These are phyloP conservation scores for Zoroaster sp. DNA, from an alignment of 53 echinoderm and acorn worm genomes.

Conservation along the genomic window DNA sequence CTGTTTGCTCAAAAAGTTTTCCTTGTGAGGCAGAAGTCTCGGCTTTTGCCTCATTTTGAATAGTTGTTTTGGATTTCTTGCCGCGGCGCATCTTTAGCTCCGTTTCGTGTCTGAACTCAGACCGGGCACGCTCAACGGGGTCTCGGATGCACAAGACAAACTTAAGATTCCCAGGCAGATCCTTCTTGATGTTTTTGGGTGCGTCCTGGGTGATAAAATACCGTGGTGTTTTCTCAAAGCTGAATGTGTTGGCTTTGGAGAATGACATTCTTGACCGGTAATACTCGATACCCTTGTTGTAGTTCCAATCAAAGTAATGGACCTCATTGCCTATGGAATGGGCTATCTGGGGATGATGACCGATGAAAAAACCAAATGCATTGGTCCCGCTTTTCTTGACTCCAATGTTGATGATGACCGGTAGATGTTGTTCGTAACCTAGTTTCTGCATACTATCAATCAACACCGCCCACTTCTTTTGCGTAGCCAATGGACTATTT, in stretches of 20 bases:
- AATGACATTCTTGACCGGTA: slow-evolving; percentile 84
- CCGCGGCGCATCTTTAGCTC: slow-evolving; percentile 63
- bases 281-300: slow-evolving; percentile 74
- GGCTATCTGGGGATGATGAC: slow-evolving; percentile 82
- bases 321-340: slow-evolving; percentile 91
- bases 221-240: slow-evolving; percentile 90
- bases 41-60: not conserved
- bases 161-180: slow-evolving; percentile 70
- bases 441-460: slow-evolving; percentile 22
- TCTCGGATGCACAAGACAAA: slow-evolving; percentile 80
- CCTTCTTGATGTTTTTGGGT: slow-evolving; percentile 64
- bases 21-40: slow-evolving; percentile 58
- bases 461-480: slow-evolving; percentile 71
- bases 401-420: slow-evolving; percentile 81
- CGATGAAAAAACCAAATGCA: slow-evolving; percentile 82
- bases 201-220: slow-evolving; percentile 83
- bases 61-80: slow-evolving; percentile 25
- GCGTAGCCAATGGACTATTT: not conserved
- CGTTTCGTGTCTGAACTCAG: slow-evolving; percentile 85
- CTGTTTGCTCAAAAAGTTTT: slow-evolving; percentile 51
- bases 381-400: slow-evolving; percentile 97
- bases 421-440: slow-evolving; percentile 72
- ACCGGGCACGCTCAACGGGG: slow-evolving; percentile 72
- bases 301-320: slow-evolving; percentile 92
- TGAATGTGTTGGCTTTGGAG: slow-evolving; percentile 46